Percentiles rank a stretch among this genome's conserved stretches.
Conservation (phyloP, 2,797 vertebrate genomes). For the Hipposideros larvatus region DNA sequence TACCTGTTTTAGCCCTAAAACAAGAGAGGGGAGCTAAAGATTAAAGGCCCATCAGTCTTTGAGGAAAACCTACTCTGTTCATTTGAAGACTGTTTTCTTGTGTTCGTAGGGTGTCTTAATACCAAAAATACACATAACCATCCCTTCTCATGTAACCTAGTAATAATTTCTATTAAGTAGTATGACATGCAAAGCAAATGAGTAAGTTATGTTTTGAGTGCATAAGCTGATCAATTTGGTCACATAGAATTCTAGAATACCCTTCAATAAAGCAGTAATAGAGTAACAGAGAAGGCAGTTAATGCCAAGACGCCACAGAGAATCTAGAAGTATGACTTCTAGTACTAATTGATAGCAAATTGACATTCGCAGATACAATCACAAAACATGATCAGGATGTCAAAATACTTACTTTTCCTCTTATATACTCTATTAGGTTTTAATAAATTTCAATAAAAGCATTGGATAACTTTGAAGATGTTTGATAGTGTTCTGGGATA, state of each 20-base stretch:
- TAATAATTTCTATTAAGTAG: background rate
- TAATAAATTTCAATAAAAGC: background rate
- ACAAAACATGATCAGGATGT: background rate
- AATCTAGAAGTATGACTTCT: background rate
- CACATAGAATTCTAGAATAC: background rate
- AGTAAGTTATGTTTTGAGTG: background rate
- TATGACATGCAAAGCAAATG: background rate
- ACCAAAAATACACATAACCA: background rate
- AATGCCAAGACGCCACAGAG: background rate
- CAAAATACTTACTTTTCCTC: background rate
- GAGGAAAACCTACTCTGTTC: background rate
- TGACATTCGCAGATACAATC: background rate
- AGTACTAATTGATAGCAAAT: background rate
- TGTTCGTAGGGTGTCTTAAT: background rate
- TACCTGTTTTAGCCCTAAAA: background rate
- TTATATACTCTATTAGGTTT: background rate
- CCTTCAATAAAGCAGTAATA: background rate
- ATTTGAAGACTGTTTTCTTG: background rate
- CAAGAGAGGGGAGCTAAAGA: background rate
- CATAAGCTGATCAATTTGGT: background rate
- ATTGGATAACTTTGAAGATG: background rate
- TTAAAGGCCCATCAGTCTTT: background rate
- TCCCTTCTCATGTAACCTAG: background rate
- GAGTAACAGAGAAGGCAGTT: background rate
- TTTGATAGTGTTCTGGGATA: background rate